phyloP scores from a whole-genome alignment of 2,888 invertebrate species.

The Drosophila falleni region DNA sequence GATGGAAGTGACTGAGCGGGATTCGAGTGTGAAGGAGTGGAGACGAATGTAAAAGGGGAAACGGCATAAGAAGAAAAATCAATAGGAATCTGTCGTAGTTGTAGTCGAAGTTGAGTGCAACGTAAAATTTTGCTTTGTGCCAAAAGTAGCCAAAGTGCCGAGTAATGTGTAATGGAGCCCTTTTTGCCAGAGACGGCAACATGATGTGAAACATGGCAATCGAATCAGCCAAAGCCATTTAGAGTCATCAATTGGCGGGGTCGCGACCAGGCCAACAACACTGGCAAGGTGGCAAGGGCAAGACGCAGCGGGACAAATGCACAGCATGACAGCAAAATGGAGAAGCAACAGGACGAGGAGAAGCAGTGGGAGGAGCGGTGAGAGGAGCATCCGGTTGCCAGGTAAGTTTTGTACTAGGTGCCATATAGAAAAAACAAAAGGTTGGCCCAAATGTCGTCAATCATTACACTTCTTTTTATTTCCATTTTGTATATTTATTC shows the following conservation, averaged over 20 bases:
- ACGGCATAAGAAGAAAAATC: constrained; percentile 43
- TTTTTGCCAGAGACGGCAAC: constrained; percentile 75
- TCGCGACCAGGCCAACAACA: constrained; percentile 44
- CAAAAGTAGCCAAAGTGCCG: constrained; percentile 70
- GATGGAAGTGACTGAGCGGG: not conserved
- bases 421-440: constrained; percentile 47
- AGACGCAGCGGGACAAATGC: constrained; percentile 49
- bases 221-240: constrained; percentile 79
- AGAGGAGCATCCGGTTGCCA: constrained; percentile 49
- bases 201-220: constrained; percentile 79
- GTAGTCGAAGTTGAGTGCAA: constrained; percentile 36
- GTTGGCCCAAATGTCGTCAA: constrained; percentile 40
- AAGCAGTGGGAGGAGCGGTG: constrained; percentile 16
- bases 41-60: constrained; percentile 4
- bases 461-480: constrained; percentile 30
- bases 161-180: constrained; percentile 76
- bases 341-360: constrained; percentile 20
- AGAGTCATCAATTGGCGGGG: constrained; percentile 77
- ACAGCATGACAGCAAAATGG: constrained; percentile 58
- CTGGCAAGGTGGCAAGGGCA: constrained; percentile 2
- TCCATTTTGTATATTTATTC: constrained; percentile 14
- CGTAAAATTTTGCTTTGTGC: constrained; percentile 36
- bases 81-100: constrained; percentile 60
- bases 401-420: constrained; percentile 44
- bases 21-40: constrained; percentile 5